phyloP scores from a whole-genome alignment of 2,797 vertebrate species.

The Pseudomugil gertrudae region DNA sequence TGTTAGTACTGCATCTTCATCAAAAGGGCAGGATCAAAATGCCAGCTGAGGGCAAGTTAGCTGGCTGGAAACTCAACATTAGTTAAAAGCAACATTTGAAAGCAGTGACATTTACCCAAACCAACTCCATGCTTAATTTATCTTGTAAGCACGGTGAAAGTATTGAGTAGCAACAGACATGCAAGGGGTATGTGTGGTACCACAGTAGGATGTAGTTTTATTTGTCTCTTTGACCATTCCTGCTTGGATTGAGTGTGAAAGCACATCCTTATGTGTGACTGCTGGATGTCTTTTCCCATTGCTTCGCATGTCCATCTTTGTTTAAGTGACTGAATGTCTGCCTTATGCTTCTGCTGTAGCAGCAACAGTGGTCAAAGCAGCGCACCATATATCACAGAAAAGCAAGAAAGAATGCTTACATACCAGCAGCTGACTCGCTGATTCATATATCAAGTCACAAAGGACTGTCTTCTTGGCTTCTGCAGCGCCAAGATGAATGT shows the following conservation, averaged over 20 bases:
- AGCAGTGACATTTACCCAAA: conserved; percentile 45
- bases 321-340: conserved; percentile 55
- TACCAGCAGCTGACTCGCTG: conserved; percentile 22
- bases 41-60: background rate
- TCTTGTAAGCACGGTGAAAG: conserved; percentile 8
- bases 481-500: conserved; percentile 63
- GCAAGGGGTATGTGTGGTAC: conserved; percentile 8
- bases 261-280: conserved; percentile 66
- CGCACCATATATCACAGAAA: conserved; percentile 7
- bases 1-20: conserved; percentile 20
- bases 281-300: conserved; percentile 65
- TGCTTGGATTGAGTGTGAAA: conserved; percentile 64
- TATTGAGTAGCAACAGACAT: conserved; percentile 18
- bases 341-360: conserved; percentile 21
- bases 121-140: conserved; percentile 25
- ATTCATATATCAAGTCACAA: conserved; percentile 23
- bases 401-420: conserved; percentile 38
- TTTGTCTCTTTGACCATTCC: conserved; percentile 54
- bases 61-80: conserved; percentile 9
- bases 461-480: conserved; percentile 54
- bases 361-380: background rate
- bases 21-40: background rate
- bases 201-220: conserved; percentile 32
- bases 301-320: conserved; percentile 65
- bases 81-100: conserved; percentile 24